These are phyloP conservation scores for Tetropium fuscum DNA, from an alignment of 2,888 invertebrate genomes.

Conservation along the genomic window DNA sequence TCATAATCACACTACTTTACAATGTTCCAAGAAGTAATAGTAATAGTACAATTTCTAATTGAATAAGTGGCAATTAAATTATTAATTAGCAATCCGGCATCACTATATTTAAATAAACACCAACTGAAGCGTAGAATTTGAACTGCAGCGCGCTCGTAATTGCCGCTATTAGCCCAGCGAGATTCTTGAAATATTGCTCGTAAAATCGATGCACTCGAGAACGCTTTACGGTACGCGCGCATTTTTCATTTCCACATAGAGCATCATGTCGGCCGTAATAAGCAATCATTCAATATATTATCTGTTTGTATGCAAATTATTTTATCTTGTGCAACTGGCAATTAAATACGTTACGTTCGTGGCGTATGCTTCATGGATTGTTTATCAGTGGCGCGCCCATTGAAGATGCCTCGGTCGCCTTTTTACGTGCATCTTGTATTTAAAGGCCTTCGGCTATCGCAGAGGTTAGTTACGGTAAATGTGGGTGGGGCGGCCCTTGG, in stretches of 20 bases:
- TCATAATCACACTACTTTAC: background rate
- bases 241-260: slow-evolving; percentile 10
- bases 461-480: too few species aligned
- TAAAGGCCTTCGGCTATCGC: too few species aligned
- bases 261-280: slow-evolving; percentile 9
- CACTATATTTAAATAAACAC: slow-evolving; percentile 15
- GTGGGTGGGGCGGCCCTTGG: too few species aligned
- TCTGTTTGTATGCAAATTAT: slow-evolving; percentile 25
- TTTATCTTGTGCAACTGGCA: slow-evolving; percentile 11
- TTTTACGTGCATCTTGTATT: too few species aligned
- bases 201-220: slow-evolving; percentile 2
- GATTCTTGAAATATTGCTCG: slow-evolving; percentile 20
- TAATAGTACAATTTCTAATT: background rate
- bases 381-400: slow-evolving; percentile 2
- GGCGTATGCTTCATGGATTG: slow-evolving; percentile 3
- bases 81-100: slow-evolving; percentile 18
- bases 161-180: slow-evolving; percentile 8
- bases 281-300: slow-evolving; percentile 17
- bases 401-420: too few species aligned
- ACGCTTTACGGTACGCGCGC: slow-evolving; percentile 2
- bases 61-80: slow-evolving; percentile 10
- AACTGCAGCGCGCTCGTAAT: slow-evolving; percentile 10
- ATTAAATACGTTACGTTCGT: slow-evolving; percentile 11
- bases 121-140: slow-evolving; percentile 9
- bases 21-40: slow-evolving; percentile 6